Percentiles rank a stretch among this genome's conserved stretches.
Conservation (phyloP, 2,888 invertebrate species). For the Baccha elongata region DNA sequence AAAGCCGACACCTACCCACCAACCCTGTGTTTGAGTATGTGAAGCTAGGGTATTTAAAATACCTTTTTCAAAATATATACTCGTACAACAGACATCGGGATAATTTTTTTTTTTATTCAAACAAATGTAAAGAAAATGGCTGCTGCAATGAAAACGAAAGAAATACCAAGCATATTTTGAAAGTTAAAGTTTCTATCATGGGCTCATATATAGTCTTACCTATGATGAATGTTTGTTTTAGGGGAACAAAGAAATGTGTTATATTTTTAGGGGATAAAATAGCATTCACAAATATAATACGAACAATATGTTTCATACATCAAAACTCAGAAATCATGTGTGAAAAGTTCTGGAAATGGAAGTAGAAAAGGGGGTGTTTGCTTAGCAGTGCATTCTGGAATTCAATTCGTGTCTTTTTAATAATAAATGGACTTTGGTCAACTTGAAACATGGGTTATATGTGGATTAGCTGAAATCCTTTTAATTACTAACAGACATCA, state of each 20-base stretch:
- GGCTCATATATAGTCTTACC: too few relatives aligned
- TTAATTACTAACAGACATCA: conserved; percentile 81
- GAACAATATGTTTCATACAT: conserved; percentile 32
- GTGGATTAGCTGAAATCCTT: conserved; percentile 80
- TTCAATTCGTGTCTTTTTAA: conserved; percentile 62
- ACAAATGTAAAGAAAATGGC: conserved; percentile 69
- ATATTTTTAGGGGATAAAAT: conserved; percentile 14
- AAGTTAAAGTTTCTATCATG: too few relatives aligned
- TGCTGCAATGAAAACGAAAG: conserved; percentile 37
- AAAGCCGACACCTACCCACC: conserved; percentile 71
- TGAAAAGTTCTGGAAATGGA: conserved; percentile 13
- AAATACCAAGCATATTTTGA: conserved; percentile 14
- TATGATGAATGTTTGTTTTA: conserved; percentile 12
- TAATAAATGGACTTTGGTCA: conserved; percentile 81
- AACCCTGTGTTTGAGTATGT: conserved; percentile 47
- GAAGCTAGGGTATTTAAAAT: conserved; percentile 50
- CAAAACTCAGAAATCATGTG: conserved; percentile 50
- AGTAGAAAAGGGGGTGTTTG: conserved; percentile 8
- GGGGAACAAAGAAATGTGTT: conserved; percentile 24
- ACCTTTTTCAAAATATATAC: conserved; percentile 39
- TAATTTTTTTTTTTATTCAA: conserved; percentile 45
- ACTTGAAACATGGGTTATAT: conserved; percentile 69
- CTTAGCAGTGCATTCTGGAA: conserved; percentile 59
- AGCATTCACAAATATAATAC: conserved; percentile 9
- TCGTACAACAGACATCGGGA: conserved; percentile 19